Percentiles rank a stretch among this genome's conserved stretches.
phyloP scores from a whole-genome alignment of 1,140 invertebrate genomes.

The Spodoptera litura region DNA sequence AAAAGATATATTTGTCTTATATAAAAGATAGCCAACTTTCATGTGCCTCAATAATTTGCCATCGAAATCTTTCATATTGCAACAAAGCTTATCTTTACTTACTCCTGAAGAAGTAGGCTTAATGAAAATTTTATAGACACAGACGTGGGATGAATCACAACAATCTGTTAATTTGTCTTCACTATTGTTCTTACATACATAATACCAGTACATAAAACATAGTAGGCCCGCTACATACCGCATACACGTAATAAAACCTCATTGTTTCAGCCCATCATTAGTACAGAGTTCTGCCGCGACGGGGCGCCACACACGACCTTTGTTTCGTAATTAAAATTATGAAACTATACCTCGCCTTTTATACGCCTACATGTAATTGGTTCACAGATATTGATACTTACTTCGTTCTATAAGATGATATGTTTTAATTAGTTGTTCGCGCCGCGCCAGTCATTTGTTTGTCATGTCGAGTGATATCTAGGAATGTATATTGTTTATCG shows the following conservation, averaged over 20 bases:
- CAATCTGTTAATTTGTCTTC: neutral
- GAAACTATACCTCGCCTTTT: slow-evolving; percentile 53
- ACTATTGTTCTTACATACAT: slow-evolving; percentile 15
- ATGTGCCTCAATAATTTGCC: too few species aligned
- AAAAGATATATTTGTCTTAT: too few species aligned
- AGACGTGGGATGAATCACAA: too few species aligned
- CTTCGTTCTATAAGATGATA: slow-evolving; percentile 44
- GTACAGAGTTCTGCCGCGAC: slow-evolving; percentile 55
- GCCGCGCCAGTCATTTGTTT: slow-evolving; percentile 42
- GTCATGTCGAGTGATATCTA: slow-evolving; percentile 6
- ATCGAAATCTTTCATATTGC: too few species aligned
- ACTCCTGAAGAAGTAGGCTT: too few species aligned
- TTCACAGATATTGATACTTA: slow-evolving; percentile 57
- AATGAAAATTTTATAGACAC: too few species aligned
- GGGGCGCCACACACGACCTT: slow-evolving; percentile 72
- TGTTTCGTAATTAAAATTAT: slow-evolving; percentile 80
- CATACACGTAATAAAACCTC: slow-evolving; percentile 51
- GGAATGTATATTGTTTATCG: slow-evolving; percentile 42
- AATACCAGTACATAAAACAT: neutral
- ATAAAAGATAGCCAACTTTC: too few species aligned
- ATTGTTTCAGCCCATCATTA: slow-evolving; percentile 71
- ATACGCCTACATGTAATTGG: slow-evolving; percentile 65
- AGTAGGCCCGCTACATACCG: neutral
- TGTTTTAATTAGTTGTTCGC: slow-evolving; percentile 49
- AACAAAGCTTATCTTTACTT: too few species aligned